Evolutionary conservation across 2,113 vertebrate genomes (phyloP), one percentile per base, ranked within the genome.

Genomic region (Puffinus mauretanicus): DNA sequence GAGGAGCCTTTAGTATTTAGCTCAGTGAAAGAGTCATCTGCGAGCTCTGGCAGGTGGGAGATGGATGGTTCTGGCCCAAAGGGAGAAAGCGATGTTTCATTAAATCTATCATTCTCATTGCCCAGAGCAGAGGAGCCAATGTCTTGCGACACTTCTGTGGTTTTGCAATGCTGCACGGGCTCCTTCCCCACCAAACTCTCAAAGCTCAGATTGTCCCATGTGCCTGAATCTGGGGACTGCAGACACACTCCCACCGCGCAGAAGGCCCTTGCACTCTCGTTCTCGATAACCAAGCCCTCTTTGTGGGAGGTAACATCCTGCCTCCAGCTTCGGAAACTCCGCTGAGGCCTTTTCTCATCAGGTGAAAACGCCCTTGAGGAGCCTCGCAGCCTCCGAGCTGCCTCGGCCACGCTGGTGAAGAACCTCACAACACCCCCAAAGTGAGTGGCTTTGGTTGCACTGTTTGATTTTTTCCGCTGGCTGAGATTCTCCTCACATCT

Each of bases 391-490:
- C 99, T 99, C 89, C 98, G 97, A n/a, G 98, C 99, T 8, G 98
- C 98, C 89, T 98, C 98, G 1, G 98, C 98, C 94, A 99, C 66
- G 5, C 97, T 99, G 97, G 92, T 99, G 22, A 99, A 98, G 97
- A 99, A 99, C 81, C 98, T 98, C 82, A 99, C 97, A 4, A 99
- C 96, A 2, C 98, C 98, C 22, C 98, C 98, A 86, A 99, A 99
- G 96, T 98, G 98, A 47, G 94, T 82, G 34, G 97, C 95, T 96
- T 99, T 99, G 64, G 95, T 94, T 2, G 79, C 75, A 95, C 97
- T 7, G 77, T 93, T 98, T 49, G 98, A 91, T 34, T 96, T 96
- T 70, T 85, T 96, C 24, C 95, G 16, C 49, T 96, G 97, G 25
- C 96, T 92, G 44, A 97, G 86, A 13, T 95, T 98, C 86, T 98